A percentile compares a stretch with the other conserved stretches of the same genome.
These are phyloP conservation scores for Eupithecia insigniata DNA, from an alignment of 2,888 invertebrate species.

Conservation along the genomic window DNA sequence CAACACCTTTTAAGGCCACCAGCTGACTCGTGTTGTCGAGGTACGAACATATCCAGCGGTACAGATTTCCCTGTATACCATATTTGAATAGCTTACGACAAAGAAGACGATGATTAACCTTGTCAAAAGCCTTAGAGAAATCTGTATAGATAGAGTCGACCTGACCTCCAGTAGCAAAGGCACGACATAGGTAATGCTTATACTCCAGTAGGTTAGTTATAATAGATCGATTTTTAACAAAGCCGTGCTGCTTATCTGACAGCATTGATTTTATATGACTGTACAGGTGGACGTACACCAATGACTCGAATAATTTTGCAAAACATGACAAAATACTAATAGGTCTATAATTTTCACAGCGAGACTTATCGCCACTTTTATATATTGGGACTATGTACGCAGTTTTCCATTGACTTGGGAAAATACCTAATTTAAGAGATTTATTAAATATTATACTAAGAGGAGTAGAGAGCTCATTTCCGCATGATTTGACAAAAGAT, in stretches of 20 bases:
- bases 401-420: background rate
- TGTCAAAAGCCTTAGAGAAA: conserved; percentile 16
- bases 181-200: background rate
- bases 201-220: background rate
- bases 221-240: background rate
- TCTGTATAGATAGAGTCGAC: background rate
- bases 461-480: too few relatives aligned
- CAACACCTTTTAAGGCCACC: conserved; percentile 5
- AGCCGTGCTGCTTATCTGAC: background rate
- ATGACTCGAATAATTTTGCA: too few relatives aligned
- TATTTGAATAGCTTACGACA: background rate
- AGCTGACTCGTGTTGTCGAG: conserved; percentile 1
- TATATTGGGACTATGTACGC: background rate
- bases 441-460: background rate
- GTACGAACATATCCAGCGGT: background rate
- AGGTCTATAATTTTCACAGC: conserved; percentile 6
- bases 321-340: too few relatives aligned
- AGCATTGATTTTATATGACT: too few relatives aligned
- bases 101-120: conserved; percentile 5
- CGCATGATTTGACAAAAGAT: too few relatives aligned
- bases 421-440: background rate
- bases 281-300: too few relatives aligned
- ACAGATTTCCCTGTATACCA: background rate
- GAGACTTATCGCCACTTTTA: conserved; percentile 1
- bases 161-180: background rate